These are phyloP conservation scores for Phalloptychus januarius DNA, from an alignment of 2,797 vertebrate species.

Conservation along the genomic window DNA sequence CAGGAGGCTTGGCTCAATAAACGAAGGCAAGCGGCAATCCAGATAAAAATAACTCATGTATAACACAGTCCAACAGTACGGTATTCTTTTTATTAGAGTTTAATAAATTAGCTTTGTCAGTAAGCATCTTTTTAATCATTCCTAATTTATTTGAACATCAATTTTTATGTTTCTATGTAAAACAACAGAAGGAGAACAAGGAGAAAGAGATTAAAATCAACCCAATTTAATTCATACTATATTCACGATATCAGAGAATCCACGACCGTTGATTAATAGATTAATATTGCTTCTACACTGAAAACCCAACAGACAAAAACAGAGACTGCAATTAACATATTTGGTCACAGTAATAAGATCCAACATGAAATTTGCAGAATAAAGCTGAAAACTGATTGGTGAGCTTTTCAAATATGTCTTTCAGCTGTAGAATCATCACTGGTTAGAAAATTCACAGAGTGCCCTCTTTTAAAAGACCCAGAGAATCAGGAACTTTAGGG, in stretches of 20 bases:
- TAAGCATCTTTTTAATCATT: neutral
- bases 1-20: too few species aligned
- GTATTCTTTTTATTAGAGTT: neutral
- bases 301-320: neutral
- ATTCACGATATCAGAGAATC: neutral
- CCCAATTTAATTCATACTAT: neutral
- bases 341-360: neutral
- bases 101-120: neutral
- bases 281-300: neutral
- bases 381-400: neutral
- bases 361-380: neutral
- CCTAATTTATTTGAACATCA: neutral
- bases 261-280: neutral
- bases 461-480: too few species aligned
- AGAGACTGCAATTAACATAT: neutral
- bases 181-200: neutral
- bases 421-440: too few species aligned
- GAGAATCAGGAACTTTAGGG: neutral
- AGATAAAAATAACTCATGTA: neutral
- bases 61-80: neutral
- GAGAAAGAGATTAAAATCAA: neutral
- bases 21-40: too few species aligned
- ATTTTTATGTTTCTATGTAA: neutral
- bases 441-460: neutral
- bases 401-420: neutral